phyloP scores from a whole-genome alignment of 2,797 vertebrate species.

The Tiaroga cobitis region DNA sequence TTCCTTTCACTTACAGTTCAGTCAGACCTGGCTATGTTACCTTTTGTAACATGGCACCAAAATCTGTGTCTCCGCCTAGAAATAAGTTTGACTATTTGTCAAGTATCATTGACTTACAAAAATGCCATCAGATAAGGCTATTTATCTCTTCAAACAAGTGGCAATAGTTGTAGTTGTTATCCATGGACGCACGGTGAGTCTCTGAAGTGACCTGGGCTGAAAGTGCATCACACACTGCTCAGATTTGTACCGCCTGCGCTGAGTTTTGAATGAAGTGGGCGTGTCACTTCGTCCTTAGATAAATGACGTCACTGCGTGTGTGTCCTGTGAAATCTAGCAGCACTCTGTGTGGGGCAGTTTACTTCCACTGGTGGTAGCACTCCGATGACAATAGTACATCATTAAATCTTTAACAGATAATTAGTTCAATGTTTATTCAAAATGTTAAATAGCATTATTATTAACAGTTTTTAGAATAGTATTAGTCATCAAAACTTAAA shows the following conservation, averaged over 20 bases:
- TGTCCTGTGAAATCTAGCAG: background rate
- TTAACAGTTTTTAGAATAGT: background rate
- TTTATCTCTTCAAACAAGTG: background rate
- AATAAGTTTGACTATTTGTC: background rate
- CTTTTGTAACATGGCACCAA: conserved; percentile 19
- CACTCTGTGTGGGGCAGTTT: background rate
- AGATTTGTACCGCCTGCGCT: background rate
- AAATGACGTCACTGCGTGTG: background rate
- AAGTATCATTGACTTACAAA: background rate
- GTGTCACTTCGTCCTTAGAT: background rate
- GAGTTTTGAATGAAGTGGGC: conserved; percentile 35
- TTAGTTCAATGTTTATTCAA: background rate
- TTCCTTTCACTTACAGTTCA: background rate
- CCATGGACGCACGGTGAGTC: background rate
- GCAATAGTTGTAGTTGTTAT: background rate
- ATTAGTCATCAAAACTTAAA: background rate
- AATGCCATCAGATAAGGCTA: background rate
- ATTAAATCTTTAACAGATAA: background rate
- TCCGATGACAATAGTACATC: background rate
- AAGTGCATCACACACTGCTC: background rate
- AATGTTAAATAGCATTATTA: background rate
- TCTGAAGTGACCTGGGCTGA: background rate
- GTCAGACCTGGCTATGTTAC: background rate
- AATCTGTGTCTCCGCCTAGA: background rate
- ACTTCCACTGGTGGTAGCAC: too few relatives aligned